Conservation (phyloP, 2,113 vertebrate genomes). For the Sinocyclocheilus anophthalmus region DNA sequence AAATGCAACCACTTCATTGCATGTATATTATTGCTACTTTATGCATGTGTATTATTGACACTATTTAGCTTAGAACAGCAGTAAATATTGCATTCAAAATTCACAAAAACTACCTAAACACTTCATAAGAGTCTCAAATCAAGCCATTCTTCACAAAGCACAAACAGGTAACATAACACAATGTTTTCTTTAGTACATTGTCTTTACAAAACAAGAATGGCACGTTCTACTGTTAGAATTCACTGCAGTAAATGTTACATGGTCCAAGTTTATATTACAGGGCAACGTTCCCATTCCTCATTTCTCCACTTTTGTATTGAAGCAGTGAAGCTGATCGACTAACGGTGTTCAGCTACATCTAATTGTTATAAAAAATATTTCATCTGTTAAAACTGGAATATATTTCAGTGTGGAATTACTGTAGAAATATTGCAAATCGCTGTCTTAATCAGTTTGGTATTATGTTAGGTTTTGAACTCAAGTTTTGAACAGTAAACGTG, state of each 20-base stretch:
- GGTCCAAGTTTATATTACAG: background rate
- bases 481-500: background rate
- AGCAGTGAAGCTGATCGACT: too few relatives aligned
- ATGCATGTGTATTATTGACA: background rate
- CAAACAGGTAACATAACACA: too few relatives aligned
- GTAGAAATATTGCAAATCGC: background rate
- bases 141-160: background rate
- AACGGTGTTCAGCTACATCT: background rate
- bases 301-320: too few relatives aligned
- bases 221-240: too few relatives aligned
- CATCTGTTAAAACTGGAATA: background rate
- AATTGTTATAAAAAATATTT: background rate
- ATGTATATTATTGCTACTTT: background rate
- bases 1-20: background rate
- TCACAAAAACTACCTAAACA: background rate
- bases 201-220: too few relatives aligned
- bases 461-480: background rate
- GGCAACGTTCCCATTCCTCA: background rate
- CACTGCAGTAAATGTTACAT: too few relatives aligned
- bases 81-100: background rate
- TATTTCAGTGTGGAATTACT: background rate
- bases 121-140: background rate
- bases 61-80: background rate
- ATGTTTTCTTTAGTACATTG: too few relatives aligned
- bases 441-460: background rate